phyloP scores from a whole-genome alignment of 2,113 vertebrate species.

The Boulengeromyrus knoepffleri region DNA sequence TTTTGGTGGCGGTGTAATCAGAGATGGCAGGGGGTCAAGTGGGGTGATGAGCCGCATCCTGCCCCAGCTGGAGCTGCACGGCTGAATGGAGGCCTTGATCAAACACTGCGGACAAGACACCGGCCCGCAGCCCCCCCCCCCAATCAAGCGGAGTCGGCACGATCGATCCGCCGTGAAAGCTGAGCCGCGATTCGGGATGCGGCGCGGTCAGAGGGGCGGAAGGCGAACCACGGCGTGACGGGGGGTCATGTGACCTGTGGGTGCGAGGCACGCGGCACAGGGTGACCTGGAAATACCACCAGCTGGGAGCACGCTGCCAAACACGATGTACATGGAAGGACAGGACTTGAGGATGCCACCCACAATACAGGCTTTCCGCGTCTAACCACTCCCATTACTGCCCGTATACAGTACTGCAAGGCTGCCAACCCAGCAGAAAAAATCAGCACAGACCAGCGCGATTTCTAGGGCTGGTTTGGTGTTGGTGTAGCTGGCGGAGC shows the following conservation, averaged over 20 bases:
- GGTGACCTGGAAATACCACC: background rate
- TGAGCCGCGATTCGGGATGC: background rate
- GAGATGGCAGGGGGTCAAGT: constrained; percentile 70
- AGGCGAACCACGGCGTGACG: background rate
- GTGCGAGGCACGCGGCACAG: background rate
- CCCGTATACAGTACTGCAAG: background rate
- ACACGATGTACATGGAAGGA: background rate
- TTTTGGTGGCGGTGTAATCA: constrained; percentile 45
- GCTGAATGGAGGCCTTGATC: constrained; percentile 52
- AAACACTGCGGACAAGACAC: background rate
- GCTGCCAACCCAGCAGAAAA: background rate
- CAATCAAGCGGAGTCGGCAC: background rate
- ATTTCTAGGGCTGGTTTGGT: background rate
- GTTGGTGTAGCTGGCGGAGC: background rate
- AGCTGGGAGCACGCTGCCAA: background rate
- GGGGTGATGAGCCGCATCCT: constrained; percentile 59
- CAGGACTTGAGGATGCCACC: background rate
- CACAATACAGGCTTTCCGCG: background rate
- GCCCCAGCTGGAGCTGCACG: constrained; percentile 55
- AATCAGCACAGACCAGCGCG: background rate
- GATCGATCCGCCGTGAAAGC: background rate
- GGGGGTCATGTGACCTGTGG: background rate
- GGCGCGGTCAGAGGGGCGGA: background rate
- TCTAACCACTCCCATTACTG: background rate
- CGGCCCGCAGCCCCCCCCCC: background rate